phyloP scores from a whole-genome alignment of 1,140 invertebrate species.

The Penaeus japonicus region DNA sequence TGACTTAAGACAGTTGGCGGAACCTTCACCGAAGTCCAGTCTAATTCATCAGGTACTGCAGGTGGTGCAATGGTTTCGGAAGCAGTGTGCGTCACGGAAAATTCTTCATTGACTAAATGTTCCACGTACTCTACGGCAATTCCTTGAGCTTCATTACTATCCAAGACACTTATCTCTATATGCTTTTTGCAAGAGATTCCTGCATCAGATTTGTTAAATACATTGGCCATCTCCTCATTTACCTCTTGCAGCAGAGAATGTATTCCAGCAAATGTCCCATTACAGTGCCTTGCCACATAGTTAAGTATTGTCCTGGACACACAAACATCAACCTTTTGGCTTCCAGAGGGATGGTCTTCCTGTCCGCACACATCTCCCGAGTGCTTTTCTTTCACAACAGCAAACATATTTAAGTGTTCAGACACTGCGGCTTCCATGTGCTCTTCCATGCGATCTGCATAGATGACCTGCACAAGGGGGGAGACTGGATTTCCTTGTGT shows the following conservation, averaged over 20 bases:
- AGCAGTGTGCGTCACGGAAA: neutral
- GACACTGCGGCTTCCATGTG: constrained; percentile 23
- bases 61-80: neutral
- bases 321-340: neutral
- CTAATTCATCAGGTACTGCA: neutral
- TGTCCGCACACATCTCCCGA: neutral
- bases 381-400: neutral
- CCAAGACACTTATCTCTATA: constrained; percentile 34
- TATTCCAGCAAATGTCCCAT: neutral
- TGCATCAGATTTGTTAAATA: neutral
- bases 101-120: constrained; percentile 15
- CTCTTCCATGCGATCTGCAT: constrained; percentile 42
- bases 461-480: constrained; percentile 22
- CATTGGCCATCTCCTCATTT: constrained; percentile 11
- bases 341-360: neutral
- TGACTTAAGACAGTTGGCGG: constrained; percentile 22
- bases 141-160: constrained; percentile 7
- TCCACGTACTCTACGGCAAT: constrained; percentile 37
- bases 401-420: constrained; percentile 34
- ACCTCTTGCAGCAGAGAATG: constrained; percentile 14
- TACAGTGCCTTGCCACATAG: constrained; percentile 28
- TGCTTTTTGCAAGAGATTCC: neutral
- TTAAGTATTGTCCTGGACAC: constrained; percentile 37
- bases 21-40: neutral
- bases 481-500: constrained; percentile 42